phyloP scores from a whole-genome alignment of 2,113 vertebrate genomes.

The Murina feae region DNA sequence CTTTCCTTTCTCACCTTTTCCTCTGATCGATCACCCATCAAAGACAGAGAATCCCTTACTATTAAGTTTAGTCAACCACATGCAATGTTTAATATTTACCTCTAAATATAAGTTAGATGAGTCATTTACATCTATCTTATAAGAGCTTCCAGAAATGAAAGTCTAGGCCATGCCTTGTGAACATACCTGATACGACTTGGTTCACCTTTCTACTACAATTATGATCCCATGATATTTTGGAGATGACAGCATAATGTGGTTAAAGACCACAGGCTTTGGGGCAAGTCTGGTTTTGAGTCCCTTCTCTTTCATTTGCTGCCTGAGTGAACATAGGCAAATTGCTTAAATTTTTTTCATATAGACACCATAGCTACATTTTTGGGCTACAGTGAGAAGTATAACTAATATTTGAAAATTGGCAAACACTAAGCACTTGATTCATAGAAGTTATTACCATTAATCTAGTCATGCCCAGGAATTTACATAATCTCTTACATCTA shows the following conservation, averaged over 20 bases:
- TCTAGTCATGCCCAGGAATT: neutral
- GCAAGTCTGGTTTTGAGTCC: neutral
- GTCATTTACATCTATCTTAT: neutral
- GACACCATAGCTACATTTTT: neutral
- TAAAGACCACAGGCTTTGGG: neutral
- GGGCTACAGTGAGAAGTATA: neutral
- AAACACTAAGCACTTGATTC: neutral
- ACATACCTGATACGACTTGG: neutral
- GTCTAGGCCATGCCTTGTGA: neutral
- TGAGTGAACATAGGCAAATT: neutral
- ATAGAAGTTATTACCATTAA: neutral
- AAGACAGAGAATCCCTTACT: neutral
- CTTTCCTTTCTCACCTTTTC: neutral
- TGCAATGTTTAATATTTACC: neutral
- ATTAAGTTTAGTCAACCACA: neutral
- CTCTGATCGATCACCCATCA: neutral
- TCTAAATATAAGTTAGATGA: neutral
- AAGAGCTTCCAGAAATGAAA: neutral
- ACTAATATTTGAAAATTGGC: neutral
- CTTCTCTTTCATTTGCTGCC: neutral
- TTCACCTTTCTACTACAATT: neutral
- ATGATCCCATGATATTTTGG: neutral
- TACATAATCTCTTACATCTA: slow-evolving; percentile 8
- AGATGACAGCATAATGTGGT: neutral
- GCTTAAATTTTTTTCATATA: neutral